These are phyloP conservation scores for Unio pictorum DNA, from an alignment of 2,888 invertebrate species.

Conservation along the genomic window DNA sequence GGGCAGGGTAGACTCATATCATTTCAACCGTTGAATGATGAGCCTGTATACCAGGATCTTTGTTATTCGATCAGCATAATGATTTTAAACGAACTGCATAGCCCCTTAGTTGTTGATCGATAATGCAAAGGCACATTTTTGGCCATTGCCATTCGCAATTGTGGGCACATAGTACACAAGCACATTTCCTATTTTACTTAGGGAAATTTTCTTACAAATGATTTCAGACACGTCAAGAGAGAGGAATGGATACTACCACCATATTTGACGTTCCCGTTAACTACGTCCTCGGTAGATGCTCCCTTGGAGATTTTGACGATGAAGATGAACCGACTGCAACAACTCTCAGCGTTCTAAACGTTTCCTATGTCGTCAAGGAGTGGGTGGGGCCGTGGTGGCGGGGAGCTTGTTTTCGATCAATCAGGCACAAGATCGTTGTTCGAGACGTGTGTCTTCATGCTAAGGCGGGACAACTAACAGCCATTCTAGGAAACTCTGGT, in stretches of 20 bases:
- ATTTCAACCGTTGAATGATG: too few relatives aligned
- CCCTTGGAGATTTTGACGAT: slow-evolving; percentile 45
- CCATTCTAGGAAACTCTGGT: slow-evolving; percentile 61
- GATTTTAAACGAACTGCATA: too few relatives aligned
- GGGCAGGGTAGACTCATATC: too few relatives aligned
- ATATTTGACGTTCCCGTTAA: slow-evolving; percentile 37
- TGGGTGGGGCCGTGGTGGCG: slow-evolving; percentile 59
- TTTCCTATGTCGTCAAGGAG: slow-evolving; percentile 48
- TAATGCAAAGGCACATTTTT: too few relatives aligned
- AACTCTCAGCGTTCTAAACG: slow-evolving; percentile 39
- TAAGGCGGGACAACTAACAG: slow-evolving; percentile 52
- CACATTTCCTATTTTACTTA: too few relatives aligned
- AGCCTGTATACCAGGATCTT: too few relatives aligned
- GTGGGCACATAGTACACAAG: too few relatives aligned
- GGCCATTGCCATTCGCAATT: too few relatives aligned
- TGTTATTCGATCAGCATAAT: too few relatives aligned
- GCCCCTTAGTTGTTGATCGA: too few relatives aligned
- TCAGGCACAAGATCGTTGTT: slow-evolving; percentile 51
- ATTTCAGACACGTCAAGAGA: too few relatives aligned
- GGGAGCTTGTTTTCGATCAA: slow-evolving; percentile 49
- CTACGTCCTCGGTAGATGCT: slow-evolving; percentile 39
- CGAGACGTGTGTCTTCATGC: slow-evolving; percentile 50
- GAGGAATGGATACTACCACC: slow-evolving; percentile 15
- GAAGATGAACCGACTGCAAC: slow-evolving; percentile 30
- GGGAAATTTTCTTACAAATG: too few relatives aligned